Conservation (phyloP, 2,113 vertebrate genomes). For the Ahaetulla prasina region DNA sequence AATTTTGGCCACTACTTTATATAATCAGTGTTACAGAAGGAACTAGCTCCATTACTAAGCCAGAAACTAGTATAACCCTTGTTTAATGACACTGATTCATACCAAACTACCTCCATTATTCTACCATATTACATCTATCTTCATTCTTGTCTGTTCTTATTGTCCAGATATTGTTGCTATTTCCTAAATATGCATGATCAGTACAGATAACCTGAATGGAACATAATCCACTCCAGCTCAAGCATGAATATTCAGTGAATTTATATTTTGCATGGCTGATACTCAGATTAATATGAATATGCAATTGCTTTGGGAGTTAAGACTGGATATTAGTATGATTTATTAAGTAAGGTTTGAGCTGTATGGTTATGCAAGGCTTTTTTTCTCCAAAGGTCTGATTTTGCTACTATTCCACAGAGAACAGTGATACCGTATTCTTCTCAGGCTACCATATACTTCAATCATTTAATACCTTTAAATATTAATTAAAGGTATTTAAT, state of each 20-base stretch:
- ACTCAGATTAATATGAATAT: background rate
- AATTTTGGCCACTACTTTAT: too few relatives aligned
- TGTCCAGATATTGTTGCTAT: background rate
- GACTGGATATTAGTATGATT: fast-evolving
- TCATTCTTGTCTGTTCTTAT: background rate
- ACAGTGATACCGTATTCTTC: background rate
- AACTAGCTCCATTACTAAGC: background rate
- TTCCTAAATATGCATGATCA: background rate
- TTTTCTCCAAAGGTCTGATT: background rate
- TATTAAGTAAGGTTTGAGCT: background rate
- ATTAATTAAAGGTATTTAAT: too few relatives aligned
- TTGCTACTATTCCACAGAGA: background rate
- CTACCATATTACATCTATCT: background rate
- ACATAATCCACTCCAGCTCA: background rate
- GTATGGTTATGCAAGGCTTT: background rate
- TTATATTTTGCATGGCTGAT: background rate
- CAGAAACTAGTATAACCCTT: background rate
- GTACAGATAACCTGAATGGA: background rate
- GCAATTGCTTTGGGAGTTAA: background rate
- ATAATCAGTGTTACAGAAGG: background rate
- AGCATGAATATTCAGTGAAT: background rate
- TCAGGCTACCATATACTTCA: background rate
- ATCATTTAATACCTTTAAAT: too few relatives aligned
- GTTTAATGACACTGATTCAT: background rate
- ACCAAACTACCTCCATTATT: background rate